Percentiles rank a stretch among this genome's conserved stretches.
phyloP scores from a whole-genome alignment of 1,140 invertebrate species.

The Heliothis virescens region DNA sequence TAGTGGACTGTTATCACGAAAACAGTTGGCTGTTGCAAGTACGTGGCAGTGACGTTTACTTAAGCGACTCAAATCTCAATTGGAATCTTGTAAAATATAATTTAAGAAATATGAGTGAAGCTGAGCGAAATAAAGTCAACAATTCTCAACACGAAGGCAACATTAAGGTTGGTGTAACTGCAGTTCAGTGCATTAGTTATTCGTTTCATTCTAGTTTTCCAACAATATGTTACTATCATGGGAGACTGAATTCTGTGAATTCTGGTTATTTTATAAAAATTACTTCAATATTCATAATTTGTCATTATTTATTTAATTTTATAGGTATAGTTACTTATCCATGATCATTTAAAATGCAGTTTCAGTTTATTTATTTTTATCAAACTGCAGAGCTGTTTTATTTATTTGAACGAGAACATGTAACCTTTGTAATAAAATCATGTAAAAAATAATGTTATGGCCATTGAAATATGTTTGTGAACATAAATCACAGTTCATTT shows the following conservation, averaged over 20 bases:
- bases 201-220: not conserved
- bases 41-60: conserved; percentile 76
- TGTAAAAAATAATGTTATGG: not conserved
- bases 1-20: conserved; percentile 65
- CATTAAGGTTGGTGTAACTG: conserved; percentile 1
- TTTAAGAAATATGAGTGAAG: conserved; percentile 66
- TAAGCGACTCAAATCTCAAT: not conserved
- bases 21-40: conserved; percentile 65
- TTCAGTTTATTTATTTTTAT: no score
- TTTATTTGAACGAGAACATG: no score
- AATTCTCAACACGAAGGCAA: conserved; percentile 1
- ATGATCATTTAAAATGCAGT: not conserved
- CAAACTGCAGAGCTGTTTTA: no score
- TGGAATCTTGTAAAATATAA: conserved; percentile 18
- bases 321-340: not conserved
- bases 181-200: not conserved
- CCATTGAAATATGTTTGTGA: not conserved
- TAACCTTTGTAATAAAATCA: not conserved
- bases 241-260: not conserved
- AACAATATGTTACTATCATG: conserved; percentile 7
- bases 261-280: not conserved
- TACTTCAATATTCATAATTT: not conserved
- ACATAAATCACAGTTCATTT: not conserved
- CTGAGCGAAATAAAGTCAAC: conserved; percentile 59
- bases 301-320: not conserved